Evolutionary conservation across 2,113 vertebrate genomes (phyloP).

Genomic region (Prunella himalayana): DNA sequence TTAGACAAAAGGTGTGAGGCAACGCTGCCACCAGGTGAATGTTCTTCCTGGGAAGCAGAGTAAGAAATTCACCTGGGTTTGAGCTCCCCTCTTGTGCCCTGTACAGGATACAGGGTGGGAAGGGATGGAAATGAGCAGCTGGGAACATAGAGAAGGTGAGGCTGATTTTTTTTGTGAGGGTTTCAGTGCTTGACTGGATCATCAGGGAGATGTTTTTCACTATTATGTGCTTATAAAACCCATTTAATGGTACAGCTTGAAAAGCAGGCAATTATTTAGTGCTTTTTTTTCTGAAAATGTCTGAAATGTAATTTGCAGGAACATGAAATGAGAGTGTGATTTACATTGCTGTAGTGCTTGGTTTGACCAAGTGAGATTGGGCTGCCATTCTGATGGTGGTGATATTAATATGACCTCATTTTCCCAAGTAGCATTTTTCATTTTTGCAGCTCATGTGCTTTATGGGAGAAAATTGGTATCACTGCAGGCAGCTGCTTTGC

Average conservation of each 20-base stretch:
- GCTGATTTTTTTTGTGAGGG: neutral
- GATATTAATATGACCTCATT: neutral
- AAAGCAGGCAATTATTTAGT: neutral
- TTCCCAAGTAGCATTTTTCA: neutral
- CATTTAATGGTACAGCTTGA: neutral
- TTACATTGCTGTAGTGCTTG: neutral
- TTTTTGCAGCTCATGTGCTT: neutral
- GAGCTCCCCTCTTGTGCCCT: neutral
- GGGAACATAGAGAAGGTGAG: neutral
- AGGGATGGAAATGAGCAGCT: neutral
- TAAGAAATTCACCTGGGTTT: neutral
- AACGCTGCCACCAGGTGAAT: rapidly evolving
- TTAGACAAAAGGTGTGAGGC: rapidly evolving
- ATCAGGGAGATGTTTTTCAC: neutral
- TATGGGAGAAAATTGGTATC: rapidly evolving
- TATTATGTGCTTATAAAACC: neutral
- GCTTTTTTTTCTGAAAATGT: neutral
- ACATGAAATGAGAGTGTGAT: neutral
- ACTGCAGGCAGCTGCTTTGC: neutral
- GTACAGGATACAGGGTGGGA: neutral
- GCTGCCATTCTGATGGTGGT: neutral
- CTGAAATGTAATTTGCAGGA: neutral
- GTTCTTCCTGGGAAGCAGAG: neutral
- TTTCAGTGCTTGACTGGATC: neutral
- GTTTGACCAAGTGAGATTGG: neutral